Evolutionary conservation across 1,140 invertebrate genomes (phyloP).

Genomic region (Brachystomella parvula): DNA sequence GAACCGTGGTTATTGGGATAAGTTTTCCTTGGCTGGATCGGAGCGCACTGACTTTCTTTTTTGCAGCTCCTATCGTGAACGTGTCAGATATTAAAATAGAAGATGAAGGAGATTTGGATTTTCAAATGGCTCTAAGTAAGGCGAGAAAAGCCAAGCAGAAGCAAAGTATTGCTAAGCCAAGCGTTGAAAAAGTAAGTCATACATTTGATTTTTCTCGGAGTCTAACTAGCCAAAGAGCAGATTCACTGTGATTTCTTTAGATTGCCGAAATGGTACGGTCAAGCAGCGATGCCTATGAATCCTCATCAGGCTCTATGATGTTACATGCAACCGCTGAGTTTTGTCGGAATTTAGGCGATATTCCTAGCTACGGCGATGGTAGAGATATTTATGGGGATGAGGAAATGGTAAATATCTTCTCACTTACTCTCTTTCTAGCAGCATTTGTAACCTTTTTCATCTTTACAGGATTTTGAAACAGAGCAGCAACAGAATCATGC

Average conservation of each 20-base stretch:
- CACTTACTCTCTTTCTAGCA: constrained; percentile 11
- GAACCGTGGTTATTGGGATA: neutral
- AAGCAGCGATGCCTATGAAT: constrained; percentile 17
- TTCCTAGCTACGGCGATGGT: constrained; percentile 82
- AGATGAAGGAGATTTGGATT: constrained; percentile 67
- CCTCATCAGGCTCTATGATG: constrained; percentile 52
- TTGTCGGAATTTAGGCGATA: constrained; percentile 89
- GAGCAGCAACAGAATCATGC: constrained; percentile 42
- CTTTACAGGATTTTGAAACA: constrained; percentile 54
- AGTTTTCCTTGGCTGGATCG: neutral
- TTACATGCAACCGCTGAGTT: constrained; percentile 94
- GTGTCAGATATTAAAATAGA: constrained; percentile 56
- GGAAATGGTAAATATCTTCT: constrained; percentile 56
- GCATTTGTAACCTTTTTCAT: constrained; percentile 23
- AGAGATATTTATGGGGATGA: constrained; percentile 75
- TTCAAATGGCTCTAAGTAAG: constrained; percentile 66
- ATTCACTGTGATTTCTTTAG: constrained; percentile 21
- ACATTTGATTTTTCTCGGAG: neutral
- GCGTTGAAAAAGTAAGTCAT: constrained; percentile 15
- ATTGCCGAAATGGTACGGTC: constrained; percentile 26
- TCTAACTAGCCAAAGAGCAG: neutral
- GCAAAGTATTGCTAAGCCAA: constrained; percentile 35
- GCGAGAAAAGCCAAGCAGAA: constrained; percentile 61
- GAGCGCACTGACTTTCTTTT: neutral
- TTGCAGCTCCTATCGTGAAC: constrained; percentile 45